Evolutionary conservation across 1,140 invertebrate genomes (phyloP), one percentile per base, ranked within the genome.

Genomic region (Drosophila grimshawi): DNA sequence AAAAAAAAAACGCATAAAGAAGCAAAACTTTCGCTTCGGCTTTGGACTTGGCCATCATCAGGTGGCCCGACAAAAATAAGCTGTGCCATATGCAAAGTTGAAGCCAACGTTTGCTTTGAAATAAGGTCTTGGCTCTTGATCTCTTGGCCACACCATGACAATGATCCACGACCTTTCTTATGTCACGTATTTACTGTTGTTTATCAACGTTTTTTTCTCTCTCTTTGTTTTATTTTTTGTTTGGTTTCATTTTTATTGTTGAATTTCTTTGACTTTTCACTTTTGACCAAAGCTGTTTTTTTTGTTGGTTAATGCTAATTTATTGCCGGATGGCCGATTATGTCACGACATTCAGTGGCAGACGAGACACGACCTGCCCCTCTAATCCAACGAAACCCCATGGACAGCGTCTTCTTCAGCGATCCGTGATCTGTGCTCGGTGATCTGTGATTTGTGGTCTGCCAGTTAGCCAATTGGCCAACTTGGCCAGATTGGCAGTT

Each of bases 21-120:
- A 67, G 75, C 62, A 71, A 80, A 85, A 85, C 81, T 83, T 83
- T 83, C 81, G 81, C 81, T 83, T 80, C 76, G 80, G 80, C 81
- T 85, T 85, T 85, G 81, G 81, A 78, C 81, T 85, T 85, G 81
- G 81, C 81, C 81, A 85, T 80, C 73, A 68, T 57, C 35, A 77
- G 64, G 68, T 19, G 19, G 19, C 19, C 19, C 33, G 67, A 46
- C 29, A 51, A 19, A 59, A 27, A 63, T 35, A 37, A 41, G 39
- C 39, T 43, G 30, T 33, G 8, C 32, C 6, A 27, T 19, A 29
- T 19, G 51, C 43, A 45, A 10, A 10, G 39, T 41, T 8, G 7
- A 4, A n/a, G 39, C n/a, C n/a, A n/a, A 49, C 29, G 27, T 3
- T 79, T 62, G 66, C 75, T 64, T 67, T 72, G 76, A 79, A 48